A percentile compares a stretch with the other conserved stretches of the same genome.
phyloP scores from a whole-genome alignment of 2,797 vertebrate genomes.

The Streptopelia turtur region DNA sequence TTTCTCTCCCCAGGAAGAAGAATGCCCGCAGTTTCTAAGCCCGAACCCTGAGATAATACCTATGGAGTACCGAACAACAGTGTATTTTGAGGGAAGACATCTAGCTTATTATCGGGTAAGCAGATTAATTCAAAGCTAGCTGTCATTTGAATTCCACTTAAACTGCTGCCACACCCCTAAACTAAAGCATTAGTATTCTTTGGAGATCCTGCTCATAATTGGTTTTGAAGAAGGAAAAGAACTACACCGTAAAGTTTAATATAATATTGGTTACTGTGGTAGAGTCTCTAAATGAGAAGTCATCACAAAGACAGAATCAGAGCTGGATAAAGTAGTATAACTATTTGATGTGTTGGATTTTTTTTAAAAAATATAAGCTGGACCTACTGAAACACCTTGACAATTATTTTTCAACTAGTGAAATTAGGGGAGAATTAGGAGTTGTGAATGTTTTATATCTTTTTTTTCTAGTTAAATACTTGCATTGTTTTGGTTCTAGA shows the following conservation, averaged over 20 bases:
- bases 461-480: background rate
- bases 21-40: slow-evolving; percentile 80
- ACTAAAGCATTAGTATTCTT: background rate
- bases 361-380: background rate
- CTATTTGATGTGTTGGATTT: background rate
- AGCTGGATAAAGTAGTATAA: background rate
- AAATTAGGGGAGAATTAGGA: background rate
- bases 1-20: slow-evolving; percentile 71
- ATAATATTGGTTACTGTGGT: background rate
- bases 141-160: slow-evolving; percentile 5
- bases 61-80: slow-evolving; percentile 73
- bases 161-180: background rate
- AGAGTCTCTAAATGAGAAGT: background rate
- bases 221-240: background rate
- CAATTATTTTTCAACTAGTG: background rate
- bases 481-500: background rate
- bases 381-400: background rate
- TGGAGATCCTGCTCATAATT: background rate
- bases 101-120: slow-evolving; percentile 73
- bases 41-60: slow-evolving; percentile 78
- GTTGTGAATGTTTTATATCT: background rate
- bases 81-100: slow-evolving; percentile 79
- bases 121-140: slow-evolving; percentile 18
- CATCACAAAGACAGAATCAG: background rate
- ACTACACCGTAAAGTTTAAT: background rate